phyloP scores from a whole-genome alignment of 2,888 invertebrate species.

The Chloromyia formosa region DNA sequence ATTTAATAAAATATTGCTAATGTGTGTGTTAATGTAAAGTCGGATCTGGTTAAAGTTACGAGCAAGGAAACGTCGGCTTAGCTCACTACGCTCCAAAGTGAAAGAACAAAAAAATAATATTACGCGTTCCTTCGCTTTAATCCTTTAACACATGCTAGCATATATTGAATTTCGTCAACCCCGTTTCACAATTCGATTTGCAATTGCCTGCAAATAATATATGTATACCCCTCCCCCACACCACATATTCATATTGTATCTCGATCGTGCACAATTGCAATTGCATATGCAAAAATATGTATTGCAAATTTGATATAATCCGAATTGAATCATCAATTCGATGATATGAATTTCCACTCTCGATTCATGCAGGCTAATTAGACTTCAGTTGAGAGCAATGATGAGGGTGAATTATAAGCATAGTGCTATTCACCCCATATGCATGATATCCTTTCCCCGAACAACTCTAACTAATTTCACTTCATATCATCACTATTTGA shows the following conservation, averaged over 20 bases:
- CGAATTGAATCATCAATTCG: slow-evolving; percentile 34
- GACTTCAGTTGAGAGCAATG: slow-evolving; percentile 31
- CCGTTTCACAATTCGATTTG: not conserved
- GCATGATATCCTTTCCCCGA: not conserved
- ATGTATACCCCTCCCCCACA: not conserved
- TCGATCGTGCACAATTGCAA: slow-evolving; percentile 13
- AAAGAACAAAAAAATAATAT: too few relatives aligned
- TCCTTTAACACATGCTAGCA: slow-evolving; percentile 4
- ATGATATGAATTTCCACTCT: slow-evolving; percentile 24
- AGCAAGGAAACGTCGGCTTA: too few relatives aligned
- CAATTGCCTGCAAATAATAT: not conserved
- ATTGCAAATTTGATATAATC: slow-evolving; percentile 43
- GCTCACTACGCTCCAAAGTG: too few relatives aligned
- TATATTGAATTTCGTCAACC: not conserved
- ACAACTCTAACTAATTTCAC: not conserved
- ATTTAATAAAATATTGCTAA: too few relatives aligned
- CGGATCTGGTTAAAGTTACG: too few relatives aligned
- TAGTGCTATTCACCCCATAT: not conserved
- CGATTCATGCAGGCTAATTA: slow-evolving; percentile 38
- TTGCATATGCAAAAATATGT: slow-evolving; percentile 50
- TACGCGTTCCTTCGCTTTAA: too few relatives aligned
- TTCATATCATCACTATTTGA: slow-evolving; percentile 25
- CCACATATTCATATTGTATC: slow-evolving; percentile 7
- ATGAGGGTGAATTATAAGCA: slow-evolving; percentile 36
- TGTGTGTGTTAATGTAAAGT: too few relatives aligned